A percentile compares a stretch with the other conserved stretches of the same genome.
Conservation (phyloP, 2,797 vertebrate species). For the Mus minutoides region DNA sequence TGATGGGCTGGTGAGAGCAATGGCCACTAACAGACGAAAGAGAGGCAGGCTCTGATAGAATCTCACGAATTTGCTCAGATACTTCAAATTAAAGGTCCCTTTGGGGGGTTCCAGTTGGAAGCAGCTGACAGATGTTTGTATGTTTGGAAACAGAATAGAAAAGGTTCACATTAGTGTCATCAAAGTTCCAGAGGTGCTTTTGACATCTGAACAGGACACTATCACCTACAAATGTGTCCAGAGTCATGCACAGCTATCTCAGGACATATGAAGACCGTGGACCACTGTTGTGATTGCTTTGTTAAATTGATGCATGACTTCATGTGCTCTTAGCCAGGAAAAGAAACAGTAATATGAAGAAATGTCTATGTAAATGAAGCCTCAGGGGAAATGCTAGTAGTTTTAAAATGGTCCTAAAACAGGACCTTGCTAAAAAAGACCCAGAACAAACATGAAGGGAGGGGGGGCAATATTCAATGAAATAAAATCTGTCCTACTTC, state of each 20-base stretch:
- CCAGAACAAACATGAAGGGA: not conserved
- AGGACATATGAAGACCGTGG: not conserved
- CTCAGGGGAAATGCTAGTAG: not conserved
- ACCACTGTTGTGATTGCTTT: not conserved
- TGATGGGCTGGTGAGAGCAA: not conserved
- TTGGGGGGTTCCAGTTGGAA: not conserved
- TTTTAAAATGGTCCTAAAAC: not conserved
- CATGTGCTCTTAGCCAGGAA: not conserved
- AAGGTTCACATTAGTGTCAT: not conserved
- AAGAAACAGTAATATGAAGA: not conserved
- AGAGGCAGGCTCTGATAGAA: not conserved
- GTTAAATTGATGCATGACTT: not conserved
- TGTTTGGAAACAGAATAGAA: not conserved
- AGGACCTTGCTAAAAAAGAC: not conserved
- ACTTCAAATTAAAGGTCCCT: not conserved
- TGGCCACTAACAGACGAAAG: not conserved
- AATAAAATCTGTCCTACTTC: not conserved
- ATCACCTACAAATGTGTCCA: not conserved
- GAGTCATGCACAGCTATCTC: not conserved
- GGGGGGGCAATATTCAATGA: not conserved
- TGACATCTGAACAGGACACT: not conserved
- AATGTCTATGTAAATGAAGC: not conserved
- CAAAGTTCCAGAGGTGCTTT: not conserved
- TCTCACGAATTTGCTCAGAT: not conserved
- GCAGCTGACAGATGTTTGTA: not conserved